These are phyloP conservation scores for Barypeithes pellucidus DNA, from an alignment of 2,888 invertebrate genomes.

Conservation along the genomic window DNA sequence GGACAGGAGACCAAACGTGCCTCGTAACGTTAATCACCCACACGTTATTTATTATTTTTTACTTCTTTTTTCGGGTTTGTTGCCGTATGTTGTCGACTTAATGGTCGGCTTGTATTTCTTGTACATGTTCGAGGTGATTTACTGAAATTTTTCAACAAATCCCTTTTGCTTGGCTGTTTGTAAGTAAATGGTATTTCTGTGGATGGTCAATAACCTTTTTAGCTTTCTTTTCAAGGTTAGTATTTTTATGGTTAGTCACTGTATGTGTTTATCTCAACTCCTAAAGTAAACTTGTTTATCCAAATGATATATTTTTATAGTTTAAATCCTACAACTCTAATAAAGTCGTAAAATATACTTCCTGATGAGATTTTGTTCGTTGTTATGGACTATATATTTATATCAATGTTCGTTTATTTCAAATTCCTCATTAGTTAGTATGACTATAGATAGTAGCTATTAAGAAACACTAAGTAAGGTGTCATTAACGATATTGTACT, in stretches of 20 bases:
- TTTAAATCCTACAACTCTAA: too few species aligned
- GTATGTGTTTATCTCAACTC: background rate
- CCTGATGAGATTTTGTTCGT: too few species aligned
- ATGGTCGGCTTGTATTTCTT: conserved; percentile 49
- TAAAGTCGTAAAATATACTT: too few species aligned
- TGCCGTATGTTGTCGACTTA: conserved; percentile 48
- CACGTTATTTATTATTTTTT: conserved; percentile 50
- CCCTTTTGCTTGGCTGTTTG: conserved; percentile 14
- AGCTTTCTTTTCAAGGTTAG: conserved; percentile 14
- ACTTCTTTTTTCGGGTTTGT: conserved; percentile 37
- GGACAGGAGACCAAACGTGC: conserved; percentile 59
- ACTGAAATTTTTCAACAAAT: conserved; percentile 35
- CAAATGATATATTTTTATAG: too few species aligned
- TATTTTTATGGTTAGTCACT: conserved; percentile 1
- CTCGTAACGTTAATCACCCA: conserved; percentile 60
- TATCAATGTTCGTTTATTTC: too few species aligned
- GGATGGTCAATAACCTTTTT: conserved; percentile 17
- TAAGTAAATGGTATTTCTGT: conserved; percentile 17
- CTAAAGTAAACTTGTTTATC: too few species aligned
- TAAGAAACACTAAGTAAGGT: too few species aligned
- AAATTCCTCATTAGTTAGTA: too few species aligned
- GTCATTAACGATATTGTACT: too few species aligned
- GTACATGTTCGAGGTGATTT: conserved; percentile 48
- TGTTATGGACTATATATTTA: too few species aligned
- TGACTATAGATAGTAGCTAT: too few species aligned